phyloP scores from a whole-genome alignment of 2,797 vertebrate species.

The Mustela erminea region DNA sequence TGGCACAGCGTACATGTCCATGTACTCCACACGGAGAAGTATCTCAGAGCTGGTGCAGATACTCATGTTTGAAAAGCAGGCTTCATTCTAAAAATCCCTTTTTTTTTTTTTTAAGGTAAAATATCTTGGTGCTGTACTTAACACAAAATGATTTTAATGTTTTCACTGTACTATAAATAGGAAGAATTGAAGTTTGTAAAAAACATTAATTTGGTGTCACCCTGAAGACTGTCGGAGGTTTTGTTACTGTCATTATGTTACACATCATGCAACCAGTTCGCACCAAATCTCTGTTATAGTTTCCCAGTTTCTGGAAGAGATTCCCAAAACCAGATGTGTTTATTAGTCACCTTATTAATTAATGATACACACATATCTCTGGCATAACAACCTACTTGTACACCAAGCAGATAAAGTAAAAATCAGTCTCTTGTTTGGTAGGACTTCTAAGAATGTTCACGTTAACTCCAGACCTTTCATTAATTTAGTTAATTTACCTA shows the following conservation, averaged over 20 bases:
- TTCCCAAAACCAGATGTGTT: slow-evolving; percentile 47
- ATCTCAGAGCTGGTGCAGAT: neutral
- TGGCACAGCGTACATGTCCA: neutral
- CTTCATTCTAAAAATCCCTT: slow-evolving; percentile 10
- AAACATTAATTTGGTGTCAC: neutral
- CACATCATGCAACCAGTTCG: neutral
- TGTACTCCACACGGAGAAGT: neutral
- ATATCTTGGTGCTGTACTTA: slow-evolving; percentile 5
- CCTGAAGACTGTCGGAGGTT: neutral
- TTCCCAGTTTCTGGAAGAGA: slow-evolving; percentile 34
- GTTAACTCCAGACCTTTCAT: neutral
- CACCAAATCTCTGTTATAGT: neutral
- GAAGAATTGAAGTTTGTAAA: neutral
- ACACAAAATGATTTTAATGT: neutral
- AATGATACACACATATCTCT: neutral
- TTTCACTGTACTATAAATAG: neutral
- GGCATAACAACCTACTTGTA: neutral
- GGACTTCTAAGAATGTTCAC: neutral
- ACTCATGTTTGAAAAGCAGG: neutral
- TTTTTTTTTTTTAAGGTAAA: neutral
- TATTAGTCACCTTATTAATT: slow-evolving; percentile 12
- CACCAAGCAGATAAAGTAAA: neutral
- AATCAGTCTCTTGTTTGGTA: slow-evolving; percentile 52
- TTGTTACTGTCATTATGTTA: neutral
- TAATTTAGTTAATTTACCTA: slow-evolving; percentile 33